Evolutionary conservation across 2,113 vertebrate genomes (phyloP).

Genomic region (Thinocorus orbignyianus): DNA sequence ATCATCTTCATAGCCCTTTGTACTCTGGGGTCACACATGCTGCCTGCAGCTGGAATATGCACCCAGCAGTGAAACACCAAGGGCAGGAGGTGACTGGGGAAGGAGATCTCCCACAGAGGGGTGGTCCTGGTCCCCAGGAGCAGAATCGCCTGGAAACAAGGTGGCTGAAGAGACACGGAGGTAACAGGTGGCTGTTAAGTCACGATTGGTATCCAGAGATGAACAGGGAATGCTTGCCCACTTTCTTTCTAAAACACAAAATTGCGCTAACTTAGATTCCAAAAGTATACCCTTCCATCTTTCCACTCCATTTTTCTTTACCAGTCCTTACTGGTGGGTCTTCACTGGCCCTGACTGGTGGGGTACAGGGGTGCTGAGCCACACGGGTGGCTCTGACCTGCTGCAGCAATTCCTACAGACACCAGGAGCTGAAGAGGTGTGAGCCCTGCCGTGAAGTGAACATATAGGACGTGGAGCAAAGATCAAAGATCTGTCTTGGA

Average conservation of each 20-base stretch:
- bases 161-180: not conserved
- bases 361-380: not conserved
- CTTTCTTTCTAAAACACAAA: not conserved
- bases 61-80: not conserved
- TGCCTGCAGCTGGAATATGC: fast-evolving
- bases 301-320: no score
- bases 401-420: not conserved
- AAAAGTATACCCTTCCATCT: not conserved
- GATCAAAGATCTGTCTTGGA: not conserved
- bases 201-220: not conserved
- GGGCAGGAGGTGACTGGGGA: not conserved
- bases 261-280: not conserved
- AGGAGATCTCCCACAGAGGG: not conserved
- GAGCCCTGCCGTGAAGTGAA: not conserved
- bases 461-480: fast-evolving
- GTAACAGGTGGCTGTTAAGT: not conserved
- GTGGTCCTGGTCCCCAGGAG: not conserved
- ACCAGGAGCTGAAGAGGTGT: fast-evolving
- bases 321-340: no score
- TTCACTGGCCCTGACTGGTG: no score
- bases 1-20: no score
- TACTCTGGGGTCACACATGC: not conserved
- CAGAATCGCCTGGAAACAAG: not conserved
- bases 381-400: not conserved
- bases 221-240: not conserved